A percentile compares a stretch with the other conserved stretches of the same genome.
phyloP scores from a whole-genome alignment of 2,888 invertebrate species.

The Biston stratarius region DNA sequence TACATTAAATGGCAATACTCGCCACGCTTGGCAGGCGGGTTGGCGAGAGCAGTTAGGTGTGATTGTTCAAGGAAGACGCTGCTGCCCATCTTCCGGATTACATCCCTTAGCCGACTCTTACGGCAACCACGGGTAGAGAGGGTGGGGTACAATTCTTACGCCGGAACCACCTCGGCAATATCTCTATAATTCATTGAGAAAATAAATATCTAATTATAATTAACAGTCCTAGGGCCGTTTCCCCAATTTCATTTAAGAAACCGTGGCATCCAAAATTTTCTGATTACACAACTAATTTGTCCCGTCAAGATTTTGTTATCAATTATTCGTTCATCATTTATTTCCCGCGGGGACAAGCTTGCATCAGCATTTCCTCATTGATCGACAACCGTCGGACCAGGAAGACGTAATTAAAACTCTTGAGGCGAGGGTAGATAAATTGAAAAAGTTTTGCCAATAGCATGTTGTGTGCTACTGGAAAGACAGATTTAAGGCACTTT shows the following conservation, averaged over 20 bases:
- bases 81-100: too few relatives aligned
- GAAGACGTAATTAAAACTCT: conserved; percentile 33
- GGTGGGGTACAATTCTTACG: too few relatives aligned
- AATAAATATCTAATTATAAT: too few relatives aligned
- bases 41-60: too few relatives aligned
- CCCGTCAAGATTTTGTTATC: conserved; percentile 7
- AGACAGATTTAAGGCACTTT: conserved; percentile 10
- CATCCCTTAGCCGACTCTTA: too few relatives aligned
- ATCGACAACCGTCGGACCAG: conserved; percentile 27
- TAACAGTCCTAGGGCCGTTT: too few relatives aligned
- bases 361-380: conserved; percentile 29
- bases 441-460: conserved; percentile 35
- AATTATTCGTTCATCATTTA: conserved; percentile 12
- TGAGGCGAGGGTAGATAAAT: conserved; percentile 24
- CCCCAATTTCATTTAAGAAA: neutral
- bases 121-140: too few relatives aligned
- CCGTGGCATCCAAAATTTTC: neutral
- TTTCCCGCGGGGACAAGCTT: conserved; percentile 2
- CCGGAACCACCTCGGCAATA: too few relatives aligned
- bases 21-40: too few relatives aligned
- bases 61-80: too few relatives aligned
- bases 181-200: too few relatives aligned
- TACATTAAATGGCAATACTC: too few relatives aligned
- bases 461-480: conserved; percentile 19
- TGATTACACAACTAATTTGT: conserved; percentile 11